A percentile compares a stretch with the other conserved stretches of the same genome.
phyloP scores from a whole-genome alignment of 2,797 vertebrate genomes.

The Oceanodroma leucorhoa region DNA sequence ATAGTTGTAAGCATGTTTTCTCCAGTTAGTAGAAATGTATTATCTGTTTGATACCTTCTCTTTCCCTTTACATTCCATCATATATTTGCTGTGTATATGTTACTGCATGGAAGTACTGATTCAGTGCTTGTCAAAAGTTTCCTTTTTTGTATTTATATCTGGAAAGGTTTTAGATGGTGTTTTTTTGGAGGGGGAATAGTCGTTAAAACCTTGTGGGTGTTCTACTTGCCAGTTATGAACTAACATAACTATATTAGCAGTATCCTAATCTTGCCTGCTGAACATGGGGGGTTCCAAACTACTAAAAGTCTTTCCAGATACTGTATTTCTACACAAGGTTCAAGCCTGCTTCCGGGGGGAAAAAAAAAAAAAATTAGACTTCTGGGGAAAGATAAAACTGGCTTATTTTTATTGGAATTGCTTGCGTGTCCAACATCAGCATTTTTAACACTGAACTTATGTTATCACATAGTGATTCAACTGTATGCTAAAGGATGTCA shows the following conservation, averaged over 20 bases:
- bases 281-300: neutral
- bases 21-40: neutral
- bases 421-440: neutral
- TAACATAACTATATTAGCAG: neutral
- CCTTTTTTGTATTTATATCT: neutral
- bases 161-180: neutral
- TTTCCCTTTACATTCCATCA: neutral
- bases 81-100: neutral
- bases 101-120: neutral
- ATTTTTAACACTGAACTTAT: neutral
- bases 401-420: neutral
- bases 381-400: neutral
- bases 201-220: neutral
- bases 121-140: neutral
- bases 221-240: neutral
- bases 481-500: neutral
- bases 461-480: neutral
- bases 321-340: neutral
- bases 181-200: neutral
- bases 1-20: slow-evolving; percentile 13
- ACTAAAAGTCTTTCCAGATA: neutral
- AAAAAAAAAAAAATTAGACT: neutral
- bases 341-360: neutral
- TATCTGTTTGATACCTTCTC: neutral
- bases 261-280: neutral